Evolutionary conservation across 2,888 invertebrate genomes (phyloP).

Genomic region (Phlogophora meticulosa): DNA sequence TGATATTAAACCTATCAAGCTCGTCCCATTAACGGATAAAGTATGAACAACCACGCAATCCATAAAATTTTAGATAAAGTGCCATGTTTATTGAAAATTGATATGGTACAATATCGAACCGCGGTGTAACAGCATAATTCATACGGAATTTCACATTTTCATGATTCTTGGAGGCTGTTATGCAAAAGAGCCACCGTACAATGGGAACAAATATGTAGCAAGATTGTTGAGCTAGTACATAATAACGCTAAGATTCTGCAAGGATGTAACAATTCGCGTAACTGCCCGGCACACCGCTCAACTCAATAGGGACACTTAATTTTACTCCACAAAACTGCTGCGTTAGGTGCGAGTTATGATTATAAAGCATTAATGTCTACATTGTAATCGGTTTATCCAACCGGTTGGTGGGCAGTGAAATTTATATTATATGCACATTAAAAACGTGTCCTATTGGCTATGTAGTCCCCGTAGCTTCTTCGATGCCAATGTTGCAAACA

Average conservation of each 20-base stretch:
- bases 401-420: conserved; percentile 34
- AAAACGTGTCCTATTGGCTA: conserved; percentile 31
- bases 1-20: conserved; percentile 35
- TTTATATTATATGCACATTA: conserved; percentile 50
- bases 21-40: conserved; percentile 24
- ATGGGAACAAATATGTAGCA: conserved; percentile 55
- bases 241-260: conserved; percentile 49
- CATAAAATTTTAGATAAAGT: conserved; percentile 45
- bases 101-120: conserved; percentile 36
- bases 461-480: not conserved
- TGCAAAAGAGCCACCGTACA: conserved; percentile 56
- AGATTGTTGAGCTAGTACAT: conserved; percentile 57
- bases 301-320: conserved; percentile 58
- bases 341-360: conserved; percentile 48
- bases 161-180: conserved; percentile 55
- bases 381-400: conserved; percentile 58
- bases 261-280: conserved; percentile 53
- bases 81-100: conserved; percentile 40
- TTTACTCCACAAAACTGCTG: conserved; percentile 60
- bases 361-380: conserved; percentile 58
- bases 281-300: conserved; percentile 37
- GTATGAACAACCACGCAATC: conserved; percentile 25
- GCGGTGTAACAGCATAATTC: conserved; percentile 41
- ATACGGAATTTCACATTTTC: conserved; percentile 57
- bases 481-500: conserved; percentile 26